A percentile compares a stretch with the other conserved stretches of the same genome.
These are phyloP conservation scores for Pharmacophagus antenor DNA, from an alignment of 2,888 invertebrate species.

Conservation along the genomic window DNA sequence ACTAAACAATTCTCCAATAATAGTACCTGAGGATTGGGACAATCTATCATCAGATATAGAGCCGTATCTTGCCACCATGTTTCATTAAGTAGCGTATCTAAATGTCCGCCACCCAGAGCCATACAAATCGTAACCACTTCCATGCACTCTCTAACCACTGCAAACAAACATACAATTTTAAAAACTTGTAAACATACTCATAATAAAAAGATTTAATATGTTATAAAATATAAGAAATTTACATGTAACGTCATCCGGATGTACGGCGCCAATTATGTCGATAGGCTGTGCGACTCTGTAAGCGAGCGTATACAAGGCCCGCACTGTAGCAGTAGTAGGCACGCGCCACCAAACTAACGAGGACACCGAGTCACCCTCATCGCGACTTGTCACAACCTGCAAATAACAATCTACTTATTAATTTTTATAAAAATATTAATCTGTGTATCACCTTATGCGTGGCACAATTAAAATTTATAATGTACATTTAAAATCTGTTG, in stretches of 20 bases:
- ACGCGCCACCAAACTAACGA: conserved; percentile 71
- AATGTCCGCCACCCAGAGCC: conserved; percentile 92
- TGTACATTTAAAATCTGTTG: not conserved
- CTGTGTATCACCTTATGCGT: not conserved
- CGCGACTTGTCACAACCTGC: conserved; percentile 63
- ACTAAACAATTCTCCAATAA: no score
- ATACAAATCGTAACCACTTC: conserved; percentile 95
- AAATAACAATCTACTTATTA: not conserved
- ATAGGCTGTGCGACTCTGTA: conserved; percentile 63
- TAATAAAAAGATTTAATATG: not conserved
- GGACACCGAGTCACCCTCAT: conserved; percentile 65
- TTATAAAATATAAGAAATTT: conserved; percentile 37
- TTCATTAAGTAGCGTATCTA: conserved; percentile 90
- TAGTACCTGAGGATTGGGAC: conserved; percentile 84
- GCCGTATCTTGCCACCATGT: conserved; percentile 93
- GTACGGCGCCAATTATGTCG: conserved; percentile 69
- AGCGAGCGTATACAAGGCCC: conserved; percentile 67
- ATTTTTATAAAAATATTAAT: not conserved
- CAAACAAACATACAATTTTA: conserved; percentile 35
- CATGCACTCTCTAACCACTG: conserved; percentile 94
- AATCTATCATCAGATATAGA: conserved; percentile 92
- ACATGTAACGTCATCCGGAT: conserved; percentile 84
- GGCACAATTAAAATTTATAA: not conserved
- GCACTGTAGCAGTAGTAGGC: conserved; percentile 69
- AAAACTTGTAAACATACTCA: not conserved